Conservation (phyloP, 2,888 invertebrate species). For the Drosophila kambysellisi region DNA sequence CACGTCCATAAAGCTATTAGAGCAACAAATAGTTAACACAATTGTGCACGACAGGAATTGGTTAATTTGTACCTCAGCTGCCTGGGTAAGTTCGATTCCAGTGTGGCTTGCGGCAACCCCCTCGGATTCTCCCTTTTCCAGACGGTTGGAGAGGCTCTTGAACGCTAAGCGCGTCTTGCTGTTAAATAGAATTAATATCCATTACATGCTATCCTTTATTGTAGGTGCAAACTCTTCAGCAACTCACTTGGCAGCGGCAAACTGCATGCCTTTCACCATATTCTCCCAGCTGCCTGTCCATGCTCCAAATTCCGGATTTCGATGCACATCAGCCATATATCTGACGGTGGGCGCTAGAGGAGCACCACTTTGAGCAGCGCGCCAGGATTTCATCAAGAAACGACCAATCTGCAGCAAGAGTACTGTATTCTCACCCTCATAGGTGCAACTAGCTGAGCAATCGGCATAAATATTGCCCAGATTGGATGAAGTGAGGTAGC, state of each 20-base stretch:
- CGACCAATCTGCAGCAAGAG: conserved; percentile 94
- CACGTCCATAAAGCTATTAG: conserved; percentile 91
- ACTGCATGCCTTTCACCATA: conserved; percentile 85
- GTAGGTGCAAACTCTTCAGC: fast-evolving
- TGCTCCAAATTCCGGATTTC: conserved; percentile 57
- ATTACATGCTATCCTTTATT: neutral
- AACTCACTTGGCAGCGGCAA: conserved; percentile 85
- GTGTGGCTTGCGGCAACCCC: conserved; percentile 95
- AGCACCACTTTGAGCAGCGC: conserved; percentile 87
- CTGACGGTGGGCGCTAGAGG: conserved; percentile 89
- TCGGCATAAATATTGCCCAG: conserved; percentile 92
- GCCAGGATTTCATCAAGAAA: conserved; percentile 92
- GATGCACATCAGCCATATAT: conserved; percentile 86
- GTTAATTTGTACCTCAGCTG: conserved; percentile 89
- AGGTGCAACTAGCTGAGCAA: conserved; percentile 94
- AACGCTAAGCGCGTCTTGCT: conserved; percentile 91
- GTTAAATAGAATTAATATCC: conserved; percentile 14
- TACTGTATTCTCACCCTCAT: conserved; percentile 98
- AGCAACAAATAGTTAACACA: neutral
- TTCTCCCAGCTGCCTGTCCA: conserved; percentile 82
- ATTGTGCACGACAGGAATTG: conserved; percentile 1
- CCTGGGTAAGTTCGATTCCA: conserved; percentile 92
- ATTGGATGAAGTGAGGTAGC: conserved; percentile 94
- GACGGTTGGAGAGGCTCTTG: conserved; percentile 89
- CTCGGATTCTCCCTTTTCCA: conserved; percentile 88